These are phyloP conservation scores for Caradrina kadenii DNA, from an alignment of 2,888 invertebrate genomes.

Conservation along the genomic window DNA sequence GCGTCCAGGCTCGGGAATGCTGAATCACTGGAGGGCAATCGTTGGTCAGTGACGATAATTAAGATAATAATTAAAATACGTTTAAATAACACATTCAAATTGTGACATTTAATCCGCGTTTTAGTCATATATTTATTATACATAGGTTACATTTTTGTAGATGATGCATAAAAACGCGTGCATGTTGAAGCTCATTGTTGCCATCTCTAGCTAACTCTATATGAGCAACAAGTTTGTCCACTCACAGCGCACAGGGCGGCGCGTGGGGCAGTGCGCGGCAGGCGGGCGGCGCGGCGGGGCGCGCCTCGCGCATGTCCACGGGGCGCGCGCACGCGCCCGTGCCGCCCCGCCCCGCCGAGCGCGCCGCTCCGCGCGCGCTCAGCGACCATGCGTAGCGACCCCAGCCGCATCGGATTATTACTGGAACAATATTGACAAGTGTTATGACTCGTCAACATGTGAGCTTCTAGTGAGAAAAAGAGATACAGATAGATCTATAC, in stretches of 20 bases:
- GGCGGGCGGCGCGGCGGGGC: conserved; percentile 76
- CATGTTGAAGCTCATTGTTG: too few relatives aligned
- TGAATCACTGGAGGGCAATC: conserved; percentile 92
- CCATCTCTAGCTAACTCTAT: too few relatives aligned
- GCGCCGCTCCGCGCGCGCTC: conserved; percentile 96
- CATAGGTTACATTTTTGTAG: too few relatives aligned
- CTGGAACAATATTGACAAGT: conserved; percentile 73
- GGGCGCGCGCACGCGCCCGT: conserved; percentile 82
- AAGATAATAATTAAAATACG: too few relatives aligned
- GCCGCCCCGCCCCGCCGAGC: conserved; percentile 93
- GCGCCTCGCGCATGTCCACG: conserved; percentile 80
- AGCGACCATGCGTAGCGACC: conserved; percentile 98
- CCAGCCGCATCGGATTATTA: conserved; percentile 97
- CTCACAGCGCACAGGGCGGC: conserved; percentile 94
- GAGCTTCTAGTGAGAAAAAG: too few relatives aligned
- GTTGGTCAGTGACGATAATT: neutral
- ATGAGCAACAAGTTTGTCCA: conserved; percentile 46
- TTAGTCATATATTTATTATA: too few relatives aligned
- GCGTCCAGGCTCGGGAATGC: conserved; percentile 97
- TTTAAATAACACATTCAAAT: too few relatives aligned
- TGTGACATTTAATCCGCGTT: too few relatives aligned
- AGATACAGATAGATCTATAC: too few relatives aligned
- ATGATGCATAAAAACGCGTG: too few relatives aligned
- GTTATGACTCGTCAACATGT: neutral
- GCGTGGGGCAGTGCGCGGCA: conserved; percentile 75